Evolutionary conservation across 2,113 vertebrate species (phyloP).

Genomic region (Formicarius rufipectus): DNA sequence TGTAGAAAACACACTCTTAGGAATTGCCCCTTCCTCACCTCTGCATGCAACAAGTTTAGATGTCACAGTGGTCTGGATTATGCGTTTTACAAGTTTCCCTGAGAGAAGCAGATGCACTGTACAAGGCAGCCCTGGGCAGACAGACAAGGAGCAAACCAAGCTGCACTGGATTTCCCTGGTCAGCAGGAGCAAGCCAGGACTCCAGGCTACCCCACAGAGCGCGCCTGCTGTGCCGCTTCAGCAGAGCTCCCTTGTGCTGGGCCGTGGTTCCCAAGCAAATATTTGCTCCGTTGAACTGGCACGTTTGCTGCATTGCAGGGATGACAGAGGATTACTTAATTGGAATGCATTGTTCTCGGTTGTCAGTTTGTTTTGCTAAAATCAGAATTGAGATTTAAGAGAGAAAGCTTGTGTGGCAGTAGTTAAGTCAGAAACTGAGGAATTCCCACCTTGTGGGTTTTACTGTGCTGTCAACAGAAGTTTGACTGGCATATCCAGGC

Average conservation of each 20-base stretch:
- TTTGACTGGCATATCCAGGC: background rate
- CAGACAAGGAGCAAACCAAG: background rate
- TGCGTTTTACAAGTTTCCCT: background rate
- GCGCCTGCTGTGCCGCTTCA: background rate
- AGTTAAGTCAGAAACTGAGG: background rate
- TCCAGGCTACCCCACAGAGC: fast-evolving
- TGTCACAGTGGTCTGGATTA: background rate
- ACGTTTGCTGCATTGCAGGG: background rate
- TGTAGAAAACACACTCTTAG: background rate
- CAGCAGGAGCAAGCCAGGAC: background rate
- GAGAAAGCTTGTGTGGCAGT: background rate
- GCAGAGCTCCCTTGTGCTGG: background rate
- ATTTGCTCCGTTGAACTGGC: background rate
- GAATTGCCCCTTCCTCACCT: background rate
- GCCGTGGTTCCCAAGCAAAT: background rate
- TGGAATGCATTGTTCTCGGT: background rate
- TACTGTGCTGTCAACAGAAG: background rate
- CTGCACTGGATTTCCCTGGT: background rate
- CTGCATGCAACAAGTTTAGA: background rate
- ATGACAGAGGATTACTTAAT: background rate
- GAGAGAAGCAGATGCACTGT: background rate
- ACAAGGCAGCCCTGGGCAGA: background rate
- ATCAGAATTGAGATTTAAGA: background rate
- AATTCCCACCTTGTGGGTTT: background rate
- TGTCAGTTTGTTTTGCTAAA: background rate